Evolutionary conservation across 1,140 invertebrate species (phyloP).

Genomic region (Streblospio benedicti): DNA sequence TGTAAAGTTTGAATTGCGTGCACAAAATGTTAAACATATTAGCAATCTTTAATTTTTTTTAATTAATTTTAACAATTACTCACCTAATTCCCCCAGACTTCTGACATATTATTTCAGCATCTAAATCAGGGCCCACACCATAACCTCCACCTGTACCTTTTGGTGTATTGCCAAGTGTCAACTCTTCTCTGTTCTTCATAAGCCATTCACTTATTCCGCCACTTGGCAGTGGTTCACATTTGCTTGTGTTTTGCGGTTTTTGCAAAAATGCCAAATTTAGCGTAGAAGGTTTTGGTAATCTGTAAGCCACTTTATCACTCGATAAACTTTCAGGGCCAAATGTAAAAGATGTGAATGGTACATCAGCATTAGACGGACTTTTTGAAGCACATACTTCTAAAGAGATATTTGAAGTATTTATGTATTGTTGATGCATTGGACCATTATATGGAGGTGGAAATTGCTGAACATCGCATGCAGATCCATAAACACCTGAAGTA

Average conservation of each 20-base stretch:
- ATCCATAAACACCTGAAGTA: no score
- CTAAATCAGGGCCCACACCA: constrained; percentile 38
- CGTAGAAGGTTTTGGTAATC: no score
- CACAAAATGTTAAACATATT: background rate
- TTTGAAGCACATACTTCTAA: no score
- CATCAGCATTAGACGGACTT: background rate
- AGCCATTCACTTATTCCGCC: background rate
- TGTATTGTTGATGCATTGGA: no score
- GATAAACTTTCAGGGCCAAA: background rate
- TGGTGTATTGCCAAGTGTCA: constrained; percentile 31
- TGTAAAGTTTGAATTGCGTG: background rate
- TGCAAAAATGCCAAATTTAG: background rate
- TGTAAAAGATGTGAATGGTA: background rate
- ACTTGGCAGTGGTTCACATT: background rate
- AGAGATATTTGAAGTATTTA: no score
- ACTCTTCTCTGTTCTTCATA: background rate
- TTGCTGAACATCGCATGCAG: no score
- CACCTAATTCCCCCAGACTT: background rate
- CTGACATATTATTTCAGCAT: constrained; percentile 16
- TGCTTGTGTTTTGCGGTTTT: background rate
- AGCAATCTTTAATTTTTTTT: background rate
- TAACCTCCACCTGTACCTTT: constrained; percentile 38
- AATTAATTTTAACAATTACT: background rate
- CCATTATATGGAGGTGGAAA: no score
- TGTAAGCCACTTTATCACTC: no score